Percentiles rank a stretch among this genome's conserved stretches.
Evolutionary conservation across 2,113 vertebrate genomes (phyloP).

Genomic region (Puntigrus tetrazona): DNA sequence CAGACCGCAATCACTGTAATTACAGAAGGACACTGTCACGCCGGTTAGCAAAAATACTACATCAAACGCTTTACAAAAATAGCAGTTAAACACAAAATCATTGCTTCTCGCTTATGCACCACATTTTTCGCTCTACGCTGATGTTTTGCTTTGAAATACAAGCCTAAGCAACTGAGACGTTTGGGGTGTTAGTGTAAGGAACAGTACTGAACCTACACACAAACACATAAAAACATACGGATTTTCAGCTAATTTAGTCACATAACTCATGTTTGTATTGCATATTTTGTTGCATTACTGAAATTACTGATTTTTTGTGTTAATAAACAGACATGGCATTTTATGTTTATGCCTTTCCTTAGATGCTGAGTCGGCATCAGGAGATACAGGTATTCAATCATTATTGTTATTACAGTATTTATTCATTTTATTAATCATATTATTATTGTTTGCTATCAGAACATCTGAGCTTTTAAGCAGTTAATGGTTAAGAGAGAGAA

Average conservation of each 20-base stretch:
- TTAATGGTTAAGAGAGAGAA: too few species aligned
- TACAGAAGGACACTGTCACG: constrained; percentile 1
- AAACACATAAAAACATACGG: neutral
- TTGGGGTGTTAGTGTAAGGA: too few species aligned
- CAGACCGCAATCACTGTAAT: constrained; percentile 5
- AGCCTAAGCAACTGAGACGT: too few species aligned
- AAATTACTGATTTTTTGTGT: too few species aligned
- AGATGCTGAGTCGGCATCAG: constrained; percentile 17
- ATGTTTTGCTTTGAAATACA: neutral
- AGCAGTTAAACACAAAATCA: neutral
- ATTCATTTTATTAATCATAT: too few species aligned
- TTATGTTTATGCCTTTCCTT: too few species aligned
- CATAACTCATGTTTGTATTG: neutral
- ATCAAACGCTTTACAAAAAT: neutral
- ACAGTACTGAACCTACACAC: neutral
- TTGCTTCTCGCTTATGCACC: neutral
- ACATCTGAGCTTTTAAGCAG: too few species aligned
- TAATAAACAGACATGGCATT: neutral
- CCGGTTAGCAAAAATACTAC: neutral
- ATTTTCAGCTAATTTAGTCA: neutral
- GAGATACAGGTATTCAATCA: constrained; percentile 16
- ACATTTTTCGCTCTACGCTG: neutral
- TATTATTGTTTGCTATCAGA: too few species aligned
- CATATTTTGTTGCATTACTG: neutral
- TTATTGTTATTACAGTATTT: too few species aligned